phyloP scores from a whole-genome alignment of 2,797 vertebrate genomes.

The Sternotherus odoratus region DNA sequence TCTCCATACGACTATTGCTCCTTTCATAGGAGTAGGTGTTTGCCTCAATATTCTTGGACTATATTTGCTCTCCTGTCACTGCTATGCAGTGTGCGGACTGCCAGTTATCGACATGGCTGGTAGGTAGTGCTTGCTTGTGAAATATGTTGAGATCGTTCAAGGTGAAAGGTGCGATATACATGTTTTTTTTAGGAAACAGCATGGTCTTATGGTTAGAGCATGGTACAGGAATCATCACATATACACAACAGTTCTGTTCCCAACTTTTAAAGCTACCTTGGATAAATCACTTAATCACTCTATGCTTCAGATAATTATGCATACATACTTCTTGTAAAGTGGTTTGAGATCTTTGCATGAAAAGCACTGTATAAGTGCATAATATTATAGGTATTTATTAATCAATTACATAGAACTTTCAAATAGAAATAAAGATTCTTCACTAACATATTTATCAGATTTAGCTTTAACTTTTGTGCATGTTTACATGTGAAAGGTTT shows the following conservation, averaged over 20 bases:
- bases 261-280: neutral
- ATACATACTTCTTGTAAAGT: neutral
- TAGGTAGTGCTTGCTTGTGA: neutral
- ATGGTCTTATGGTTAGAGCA: neutral
- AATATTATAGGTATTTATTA: neutral
- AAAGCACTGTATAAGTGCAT: neutral
- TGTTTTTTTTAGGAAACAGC: neutral
- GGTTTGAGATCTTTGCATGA: neutral
- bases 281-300: neutral
- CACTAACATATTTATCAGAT: neutral
- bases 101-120: neutral
- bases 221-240: neutral
- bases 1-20: neutral
- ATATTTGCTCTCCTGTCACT: neutral
- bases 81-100: neutral
- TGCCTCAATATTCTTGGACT: neutral
- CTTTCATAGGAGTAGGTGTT: neutral
- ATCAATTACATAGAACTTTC: neutral
- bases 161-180: neutral
- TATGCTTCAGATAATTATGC: neutral
- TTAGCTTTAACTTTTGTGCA: neutral
- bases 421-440: neutral
- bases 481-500: neutral
- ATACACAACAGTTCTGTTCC: neutral
- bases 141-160: neutral